These are phyloP conservation scores for Nesidiocoris tenuis DNA, from an alignment of 2,888 invertebrate species.

Conservation along the genomic window DNA sequence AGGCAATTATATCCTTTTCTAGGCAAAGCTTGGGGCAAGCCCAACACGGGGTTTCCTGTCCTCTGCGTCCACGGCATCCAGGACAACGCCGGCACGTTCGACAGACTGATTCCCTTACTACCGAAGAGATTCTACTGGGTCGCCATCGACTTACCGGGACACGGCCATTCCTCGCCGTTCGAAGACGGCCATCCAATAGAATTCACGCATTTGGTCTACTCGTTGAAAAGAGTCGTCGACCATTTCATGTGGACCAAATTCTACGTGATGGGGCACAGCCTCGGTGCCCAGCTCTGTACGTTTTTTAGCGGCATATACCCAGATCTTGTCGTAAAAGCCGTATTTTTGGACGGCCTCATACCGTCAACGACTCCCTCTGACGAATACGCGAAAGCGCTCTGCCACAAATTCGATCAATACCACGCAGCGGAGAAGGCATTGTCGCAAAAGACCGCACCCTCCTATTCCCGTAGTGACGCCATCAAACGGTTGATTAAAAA, in stretches of 20 bases:
- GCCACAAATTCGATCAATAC: slow-evolving; percentile 48
- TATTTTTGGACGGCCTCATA: slow-evolving; percentile 53
- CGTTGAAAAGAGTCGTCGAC: slow-evolving; percentile 53
- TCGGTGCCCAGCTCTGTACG: slow-evolving; percentile 55
- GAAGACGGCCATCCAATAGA: slow-evolving; percentile 54
- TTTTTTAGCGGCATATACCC: slow-evolving; percentile 51
- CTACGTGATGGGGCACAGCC: slow-evolving; percentile 54
- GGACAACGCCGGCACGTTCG: slow-evolving; percentile 57
- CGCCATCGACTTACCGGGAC: slow-evolving; percentile 56
- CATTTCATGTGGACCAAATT: slow-evolving; percentile 55
- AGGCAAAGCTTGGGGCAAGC: slow-evolving; percentile 52
- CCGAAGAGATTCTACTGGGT: slow-evolving; percentile 54
- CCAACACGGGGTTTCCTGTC: slow-evolving; percentile 52
- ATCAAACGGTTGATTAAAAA: slow-evolving; percentile 47
- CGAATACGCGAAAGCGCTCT: slow-evolving; percentile 47
- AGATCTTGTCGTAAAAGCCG: slow-evolving; percentile 52
- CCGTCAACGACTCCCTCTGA: slow-evolving; percentile 46
- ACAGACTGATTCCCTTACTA: slow-evolving; percentile 54
- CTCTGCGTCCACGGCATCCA: slow-evolving; percentile 55
- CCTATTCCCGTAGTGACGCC: slow-evolving; percentile 50
- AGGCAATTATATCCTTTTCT: slow-evolving; percentile 40
- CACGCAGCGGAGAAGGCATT: slow-evolving; percentile 49
- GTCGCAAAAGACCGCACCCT: slow-evolving; percentile 48
- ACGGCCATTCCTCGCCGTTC: slow-evolving; percentile 56
- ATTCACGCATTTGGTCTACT: slow-evolving; percentile 52